Base-by-base conservation (phyloP, 1,140 invertebrate genomes). In the Drosophila punjabiensis region DNA sequence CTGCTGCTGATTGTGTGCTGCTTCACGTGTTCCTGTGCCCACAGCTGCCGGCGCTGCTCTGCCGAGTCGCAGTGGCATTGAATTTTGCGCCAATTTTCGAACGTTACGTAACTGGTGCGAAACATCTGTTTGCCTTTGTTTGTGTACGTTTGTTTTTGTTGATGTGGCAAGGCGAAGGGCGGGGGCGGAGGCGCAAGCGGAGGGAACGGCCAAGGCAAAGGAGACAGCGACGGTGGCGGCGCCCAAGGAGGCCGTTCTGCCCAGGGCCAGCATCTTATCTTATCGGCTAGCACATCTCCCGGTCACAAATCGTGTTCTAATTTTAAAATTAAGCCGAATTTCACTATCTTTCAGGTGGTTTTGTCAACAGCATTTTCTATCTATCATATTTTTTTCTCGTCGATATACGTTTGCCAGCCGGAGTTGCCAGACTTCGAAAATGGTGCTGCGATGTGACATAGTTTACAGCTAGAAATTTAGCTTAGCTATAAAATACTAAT, bases 91-190 rank as follows among this genome's bases (percentile, higher is more conserved):
- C 79, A 82, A 82, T 56, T 76, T 62, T 7, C 33, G 14, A 45
- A 37, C 16, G 5, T 88, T 88, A 78, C 64, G 69, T 89, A 88
- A 88, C 60, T 52, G 48, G 20, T 56, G 30, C 9, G 30, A 55
- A 88, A 79, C 85, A 88, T 84, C 59, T 90, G 85, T 84, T 88
- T 48, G 81, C 28, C 18, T 30, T 41, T 74, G 77, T 74, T 68
- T 77, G 67, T 71, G 35, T 66, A 20, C 47, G 47, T 65, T 63
- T 58, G 66, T 64, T 55, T 45, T 70, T 80, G 58, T 81, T 74
- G 61, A 41, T 68, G 58, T 67, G 50, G 65, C 50, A 43, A 74
- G 33, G 13, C 73, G 48, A 16, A 59, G 60, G 20, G 28, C 41
- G 39, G 32, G 5, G 33, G 28, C 13, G 50, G 58, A 13, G 28